Conservation (phyloP, 1,140 invertebrate genomes). For the Hormaphis cornu region DNA sequence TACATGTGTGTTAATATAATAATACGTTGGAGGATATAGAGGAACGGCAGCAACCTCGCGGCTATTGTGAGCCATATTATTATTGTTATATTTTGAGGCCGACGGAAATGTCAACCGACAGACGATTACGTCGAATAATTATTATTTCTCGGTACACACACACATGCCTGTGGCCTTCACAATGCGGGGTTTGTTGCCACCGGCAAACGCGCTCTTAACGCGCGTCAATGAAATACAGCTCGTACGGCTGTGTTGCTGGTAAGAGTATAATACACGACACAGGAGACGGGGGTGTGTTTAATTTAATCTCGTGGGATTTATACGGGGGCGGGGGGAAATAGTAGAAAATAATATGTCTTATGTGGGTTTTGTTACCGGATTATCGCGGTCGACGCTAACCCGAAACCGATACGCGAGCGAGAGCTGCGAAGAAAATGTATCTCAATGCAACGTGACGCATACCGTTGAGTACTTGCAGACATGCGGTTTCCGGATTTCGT, state of each 20-base stretch:
- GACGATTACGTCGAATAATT: conserved; percentile 31
- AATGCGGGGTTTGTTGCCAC: background rate
- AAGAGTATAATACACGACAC: background rate
- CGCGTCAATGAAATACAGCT: too few species aligned
- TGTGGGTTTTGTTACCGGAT: background rate
- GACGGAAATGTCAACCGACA: conserved; percentile 31
- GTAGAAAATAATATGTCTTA: too few species aligned
- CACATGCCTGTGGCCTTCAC: background rate
- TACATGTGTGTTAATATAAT: too few species aligned
- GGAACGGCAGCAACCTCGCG: background rate
- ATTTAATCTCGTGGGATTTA: conserved; percentile 18
- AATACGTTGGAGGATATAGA: too few species aligned
- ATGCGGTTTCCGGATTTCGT: too few species aligned
- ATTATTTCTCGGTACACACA: conserved; percentile 22
- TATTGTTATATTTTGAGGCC: too few species aligned
- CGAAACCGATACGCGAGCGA: background rate
- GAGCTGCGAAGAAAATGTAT: too few species aligned
- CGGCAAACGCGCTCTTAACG: background rate
- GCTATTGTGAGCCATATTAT: conserved; percentile 10
- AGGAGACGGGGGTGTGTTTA: background rate
- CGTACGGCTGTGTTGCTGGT: background rate
- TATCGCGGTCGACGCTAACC: background rate
- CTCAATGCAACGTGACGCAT: too few species aligned
- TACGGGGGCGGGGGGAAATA: background rate
- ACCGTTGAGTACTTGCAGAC: too few species aligned